These are phyloP conservation scores for Pleuronectes platessa DNA, from an alignment of 2,113 vertebrate genomes.

Conservation along the genomic window DNA sequence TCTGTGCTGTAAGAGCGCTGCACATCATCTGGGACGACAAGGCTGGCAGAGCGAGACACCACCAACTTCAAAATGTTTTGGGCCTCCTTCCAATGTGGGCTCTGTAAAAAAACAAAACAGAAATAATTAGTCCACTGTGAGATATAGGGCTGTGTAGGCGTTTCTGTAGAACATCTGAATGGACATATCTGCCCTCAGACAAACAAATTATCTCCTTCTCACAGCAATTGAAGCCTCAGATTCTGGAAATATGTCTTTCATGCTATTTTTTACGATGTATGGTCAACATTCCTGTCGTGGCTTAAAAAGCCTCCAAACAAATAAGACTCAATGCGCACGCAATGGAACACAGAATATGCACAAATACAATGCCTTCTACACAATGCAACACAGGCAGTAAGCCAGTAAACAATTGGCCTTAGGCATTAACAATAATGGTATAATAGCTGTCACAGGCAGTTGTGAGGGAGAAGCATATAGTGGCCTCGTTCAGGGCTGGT, in stretches of 20 bases:
- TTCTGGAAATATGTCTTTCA: background rate
- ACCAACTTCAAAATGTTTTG: slow-evolving; percentile 98
- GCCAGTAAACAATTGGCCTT: slow-evolving; percentile 22
- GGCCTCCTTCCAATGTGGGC: slow-evolving; percentile 97
- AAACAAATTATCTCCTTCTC: background rate
- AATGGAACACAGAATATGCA: slow-evolving; percentile 11
- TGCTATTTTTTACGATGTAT: background rate
- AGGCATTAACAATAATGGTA: slow-evolving; percentile 18
- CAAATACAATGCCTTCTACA: slow-evolving; percentile 46
- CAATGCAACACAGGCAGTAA: slow-evolving; percentile 21
- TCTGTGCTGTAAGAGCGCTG: slow-evolving; percentile 93
- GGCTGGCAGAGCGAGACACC: slow-evolving; percentile 97
- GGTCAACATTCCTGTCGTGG: background rate
- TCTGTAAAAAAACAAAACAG: slow-evolving; percentile 78
- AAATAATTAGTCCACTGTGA: slow-evolving; percentile 20
- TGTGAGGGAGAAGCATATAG: slow-evolving; percentile 20
- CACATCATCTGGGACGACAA: slow-evolving; percentile 95
- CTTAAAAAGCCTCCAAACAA: slow-evolving; percentile 18
- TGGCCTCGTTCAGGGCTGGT: slow-evolving; percentile 23
- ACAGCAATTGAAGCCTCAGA: background rate
- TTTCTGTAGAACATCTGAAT: slow-evolving; percentile 30
- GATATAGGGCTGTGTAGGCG: slow-evolving; percentile 4
- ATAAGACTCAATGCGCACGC: slow-evolving; percentile 11
- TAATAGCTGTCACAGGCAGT: slow-evolving; percentile 24
- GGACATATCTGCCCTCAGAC: slow-evolving; percentile 16